Percentiles rank a stretch among this genome's conserved stretches.
Conservation (phyloP, 2,113 vertebrate species). For the Gallinago undulata region DNA sequence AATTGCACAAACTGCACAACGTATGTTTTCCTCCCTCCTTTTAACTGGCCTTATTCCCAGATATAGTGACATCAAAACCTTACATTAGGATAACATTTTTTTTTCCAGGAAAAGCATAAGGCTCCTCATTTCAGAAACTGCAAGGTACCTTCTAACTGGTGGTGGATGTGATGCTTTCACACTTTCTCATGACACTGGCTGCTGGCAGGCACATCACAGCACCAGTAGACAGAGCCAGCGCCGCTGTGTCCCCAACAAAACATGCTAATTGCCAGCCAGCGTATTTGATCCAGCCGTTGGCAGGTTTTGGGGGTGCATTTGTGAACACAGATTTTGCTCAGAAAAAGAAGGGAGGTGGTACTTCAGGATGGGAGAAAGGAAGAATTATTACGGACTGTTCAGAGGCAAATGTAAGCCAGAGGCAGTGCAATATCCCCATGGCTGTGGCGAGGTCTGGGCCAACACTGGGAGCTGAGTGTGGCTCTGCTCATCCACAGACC, state of each 20-base stretch:
- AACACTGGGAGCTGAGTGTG: background rate
- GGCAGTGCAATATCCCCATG: accelerated
- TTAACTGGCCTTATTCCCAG: background rate
- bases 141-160: background rate
- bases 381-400: background rate
- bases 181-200: background rate
- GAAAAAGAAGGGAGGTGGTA: background rate
- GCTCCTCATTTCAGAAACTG: background rate
- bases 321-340: background rate
- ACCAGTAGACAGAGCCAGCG: background rate
- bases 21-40: background rate
- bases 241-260: background rate
- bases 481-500: background rate
- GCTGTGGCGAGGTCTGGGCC: background rate
- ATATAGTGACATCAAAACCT: background rate
- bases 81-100: background rate
- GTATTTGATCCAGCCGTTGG: background rate
- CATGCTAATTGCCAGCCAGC: background rate
- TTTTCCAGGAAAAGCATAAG: background rate
- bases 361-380: background rate
- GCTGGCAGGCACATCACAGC: background rate
- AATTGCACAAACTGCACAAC: background rate
- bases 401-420: background rate
- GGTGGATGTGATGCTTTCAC: background rate
- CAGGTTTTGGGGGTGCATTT: background rate